Base-by-base conservation (phyloP, 1,140 invertebrate species). In the Oscheius sp. region DNA sequence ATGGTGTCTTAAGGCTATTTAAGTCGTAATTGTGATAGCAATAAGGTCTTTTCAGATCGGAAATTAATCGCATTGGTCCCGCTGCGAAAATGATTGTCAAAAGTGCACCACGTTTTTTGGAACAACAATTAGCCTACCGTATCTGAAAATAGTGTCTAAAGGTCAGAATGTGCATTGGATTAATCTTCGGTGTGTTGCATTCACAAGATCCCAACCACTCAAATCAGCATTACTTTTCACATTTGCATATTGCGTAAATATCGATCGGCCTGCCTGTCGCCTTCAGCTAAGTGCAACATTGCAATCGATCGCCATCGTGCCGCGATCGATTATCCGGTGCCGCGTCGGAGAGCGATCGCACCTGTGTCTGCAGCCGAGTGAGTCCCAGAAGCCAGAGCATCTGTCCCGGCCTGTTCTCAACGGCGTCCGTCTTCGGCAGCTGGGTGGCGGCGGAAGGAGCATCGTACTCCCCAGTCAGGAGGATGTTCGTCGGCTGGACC, bases 351-450 rank as follows among this genome's bases (percentile, higher is more conserved):
- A 62, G 29, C 55, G 26, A 84, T 89, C 89, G 89, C 94, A 99
- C 96, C 94, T 99, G 96, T 87, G 95, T 97, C 89, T 98, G 95
- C 83, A 99, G 91, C 81, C 96, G 90, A 81, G 95, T 98, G 67
- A 99, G 89, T 80, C 96, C 95, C 79, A 95, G 90, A 84, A 99
- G 94, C 96, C 96, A 99, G 68, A 99, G 89, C 86, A 99, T 97
- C 89, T 99, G 95, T 80, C 95, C 96, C 80, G 92, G 91, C 79
- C 93, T 90, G 87, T 93, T 93, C 86, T 81, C 79, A 35, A 69
- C 75, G 18, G 79, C 83, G 7, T 73, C 64, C 13, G 23, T 35
- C 65, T 74, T 74, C 29, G 55, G 46, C 23, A 49, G 63, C 15
- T 32, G 18, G 29, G 55, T 35, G 18, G 65, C 55, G 3, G 23